Conservation (phyloP, 2,888 invertebrate genomes). For the Villa cingulata region DNA sequence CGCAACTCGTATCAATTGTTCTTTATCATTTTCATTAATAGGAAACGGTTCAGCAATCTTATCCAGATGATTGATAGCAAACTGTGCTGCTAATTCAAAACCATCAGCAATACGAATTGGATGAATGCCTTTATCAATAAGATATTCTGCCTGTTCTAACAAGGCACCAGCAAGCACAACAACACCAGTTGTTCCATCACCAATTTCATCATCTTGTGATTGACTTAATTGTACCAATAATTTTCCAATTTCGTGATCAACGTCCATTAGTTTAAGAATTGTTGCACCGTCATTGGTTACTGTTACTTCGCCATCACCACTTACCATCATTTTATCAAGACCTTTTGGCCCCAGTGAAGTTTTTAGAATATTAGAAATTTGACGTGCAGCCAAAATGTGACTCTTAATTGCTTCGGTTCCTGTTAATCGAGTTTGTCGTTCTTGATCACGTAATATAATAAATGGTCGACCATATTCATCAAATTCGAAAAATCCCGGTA, state of each 20-base stretch:
- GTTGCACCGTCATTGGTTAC: conserved; percentile 99
- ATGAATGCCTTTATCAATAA: conserved; percentile 94
- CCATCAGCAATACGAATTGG: conserved; percentile 98
- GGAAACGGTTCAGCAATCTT: conserved; percentile 81
- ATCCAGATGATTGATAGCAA: conserved; percentile 74
- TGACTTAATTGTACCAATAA: conserved; percentile 95
- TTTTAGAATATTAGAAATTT: conserved; percentile 76
- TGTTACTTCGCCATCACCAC: conserved; percentile 91
- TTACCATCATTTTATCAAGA: conserved; percentile 95
- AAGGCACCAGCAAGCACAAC: conserved; percentile 75
- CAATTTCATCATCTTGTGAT: conserved; percentile 98
- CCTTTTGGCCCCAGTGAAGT: conserved; percentile 96
- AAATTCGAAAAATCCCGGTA: too few species aligned
- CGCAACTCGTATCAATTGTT: conserved; percentile 84
- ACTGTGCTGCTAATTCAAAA: conserved; percentile 89
- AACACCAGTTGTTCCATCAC: conserved; percentile 98
- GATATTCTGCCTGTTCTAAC: conserved; percentile 82
- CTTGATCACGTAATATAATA: too few species aligned
- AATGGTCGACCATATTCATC: too few species aligned
- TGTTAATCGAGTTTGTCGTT: too few species aligned
- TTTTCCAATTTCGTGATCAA: conserved; percentile 96
- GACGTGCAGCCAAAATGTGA: conserved; percentile 92
- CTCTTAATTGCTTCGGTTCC: too few species aligned
- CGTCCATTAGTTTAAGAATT: conserved; percentile 96
- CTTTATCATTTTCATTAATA: conserved; percentile 66